Evolutionary conservation across 2,113 vertebrate genomes (phyloP), one percentile per base, ranked within the genome.

Genomic region (Serinus canaria): DNA sequence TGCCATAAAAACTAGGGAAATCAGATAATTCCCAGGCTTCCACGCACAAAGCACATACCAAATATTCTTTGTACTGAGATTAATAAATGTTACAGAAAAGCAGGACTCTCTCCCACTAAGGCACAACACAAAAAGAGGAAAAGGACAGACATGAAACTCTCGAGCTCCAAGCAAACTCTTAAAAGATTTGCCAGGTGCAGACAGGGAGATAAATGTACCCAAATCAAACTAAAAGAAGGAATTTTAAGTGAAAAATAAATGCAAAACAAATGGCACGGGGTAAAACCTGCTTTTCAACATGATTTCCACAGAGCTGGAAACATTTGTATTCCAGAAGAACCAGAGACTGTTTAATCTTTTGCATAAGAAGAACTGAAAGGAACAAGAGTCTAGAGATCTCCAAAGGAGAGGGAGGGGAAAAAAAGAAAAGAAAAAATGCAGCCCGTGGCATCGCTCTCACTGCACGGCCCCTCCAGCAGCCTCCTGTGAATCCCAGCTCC

Each of bases 1-100:
- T 82, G 49, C 27, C 1, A 1, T 23, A 62, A 52, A 90, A 92
- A 50, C 10, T 2, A 55, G 46, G 68, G 78, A 87, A 89, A 79
- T 2, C 59, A 75, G 93, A 70, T 13, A 68, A 52, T 92, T 92
- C 72, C 86, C 60, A 77, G 83, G 81, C 81, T 87, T 84, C 88
- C 92, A 83, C 4, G 8, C 75, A 92, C 5, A 2, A 50, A 84
- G 39, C 63, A 50, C 80, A 78, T 53, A 46, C 50, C 55, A 69
- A 80, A 70, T 79, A 85, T 80, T 63, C 76, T 55, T n/a, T 53
- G 50, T 56, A 53, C 47, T 39, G 74, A 58, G 37, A 70, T 53
- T 66, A 85, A 46, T 47, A 75, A 85, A 67, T 14, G 59, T 53
- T 69, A 49, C 53, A 21, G 56, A n/a, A 82, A 74, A 47, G 18